Percentiles rank a stretch among this genome's conserved stretches.
These are phyloP conservation scores for Arctocebus calabarensis DNA, from an alignment of 2,797 vertebrate species.

Conservation along the genomic window DNA sequence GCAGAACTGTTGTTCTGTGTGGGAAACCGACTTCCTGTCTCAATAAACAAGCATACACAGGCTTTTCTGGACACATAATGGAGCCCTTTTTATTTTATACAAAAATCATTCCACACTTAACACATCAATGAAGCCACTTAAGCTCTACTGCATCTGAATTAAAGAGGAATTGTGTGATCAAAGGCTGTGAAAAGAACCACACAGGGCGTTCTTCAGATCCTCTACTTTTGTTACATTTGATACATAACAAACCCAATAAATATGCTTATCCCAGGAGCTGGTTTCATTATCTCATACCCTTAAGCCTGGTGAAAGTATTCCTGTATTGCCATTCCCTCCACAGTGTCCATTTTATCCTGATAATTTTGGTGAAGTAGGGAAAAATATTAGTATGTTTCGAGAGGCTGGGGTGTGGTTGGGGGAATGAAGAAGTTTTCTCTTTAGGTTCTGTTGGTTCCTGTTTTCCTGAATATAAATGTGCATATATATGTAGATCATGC, in stretches of 20 bases:
- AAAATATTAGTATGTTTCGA: constrained; percentile 57
- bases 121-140: constrained; percentile 94
- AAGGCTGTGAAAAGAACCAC: constrained; percentile 93
- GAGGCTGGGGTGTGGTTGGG: not conserved
- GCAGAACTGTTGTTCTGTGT: constrained; percentile 92
- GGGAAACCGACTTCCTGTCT: constrained; percentile 94
- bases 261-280: constrained; percentile 88
- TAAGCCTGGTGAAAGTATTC: constrained; percentile 84
- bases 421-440: constrained; percentile 43
- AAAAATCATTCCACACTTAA: constrained; percentile 94
- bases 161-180: constrained; percentile 94
- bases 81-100: constrained; percentile 90
- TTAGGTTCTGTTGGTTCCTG: not conserved
- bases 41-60: constrained; percentile 91
- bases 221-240: constrained; percentile 90
- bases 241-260: constrained; percentile 90
- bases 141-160: constrained; percentile 94
- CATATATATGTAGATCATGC: not conserved
- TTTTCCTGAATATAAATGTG: not conserved
- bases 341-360: constrained; percentile 54
- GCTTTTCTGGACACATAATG: constrained; percentile 91
- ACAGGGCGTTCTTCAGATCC: constrained; percentile 91
- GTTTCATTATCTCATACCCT: constrained; percentile 88
- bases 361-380: constrained; percentile 69
- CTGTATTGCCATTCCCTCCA: constrained; percentile 72